Conservation (phyloP, 2,113 vertebrate species). For the Paramormyrops kingsleyae region DNA sequence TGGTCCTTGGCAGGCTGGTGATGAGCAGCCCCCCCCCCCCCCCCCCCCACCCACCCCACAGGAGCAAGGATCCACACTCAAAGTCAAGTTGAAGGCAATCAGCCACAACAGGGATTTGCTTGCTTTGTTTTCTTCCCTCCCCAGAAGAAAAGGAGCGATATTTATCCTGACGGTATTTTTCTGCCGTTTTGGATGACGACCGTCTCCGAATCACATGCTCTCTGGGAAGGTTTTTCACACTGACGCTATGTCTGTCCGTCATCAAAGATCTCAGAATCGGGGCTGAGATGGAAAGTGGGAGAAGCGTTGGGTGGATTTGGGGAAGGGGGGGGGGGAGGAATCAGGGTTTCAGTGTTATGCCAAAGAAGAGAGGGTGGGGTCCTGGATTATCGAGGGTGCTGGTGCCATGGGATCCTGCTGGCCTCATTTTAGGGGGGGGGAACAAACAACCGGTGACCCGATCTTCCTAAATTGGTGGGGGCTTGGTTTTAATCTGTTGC, state of each 20-base stretch:
- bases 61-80: slow-evolving; percentile 7
- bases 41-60: neutral
- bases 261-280: neutral
- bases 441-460: neutral
- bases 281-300: neutral
- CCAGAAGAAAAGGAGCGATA: neutral
- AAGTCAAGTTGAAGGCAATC: slow-evolving; percentile 25
- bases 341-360: neutral
- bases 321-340: neutral
- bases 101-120: neutral
- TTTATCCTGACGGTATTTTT: neutral
- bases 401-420: neutral
- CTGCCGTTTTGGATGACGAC: neutral
- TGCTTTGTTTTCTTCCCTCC: neutral
- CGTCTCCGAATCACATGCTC: neutral
- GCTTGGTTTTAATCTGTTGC: neutral
- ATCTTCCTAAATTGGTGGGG: neutral
- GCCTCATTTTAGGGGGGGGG: neutral
- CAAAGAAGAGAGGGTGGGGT: neutral
- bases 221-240: neutral
- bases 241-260: neutral
- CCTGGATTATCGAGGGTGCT: neutral
- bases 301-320: neutral
- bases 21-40: neutral
- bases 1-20: slow-evolving; percentile 20